Base-by-base conservation (phyloP, 2,888 invertebrate species). In the Rapana venosa region DNA sequence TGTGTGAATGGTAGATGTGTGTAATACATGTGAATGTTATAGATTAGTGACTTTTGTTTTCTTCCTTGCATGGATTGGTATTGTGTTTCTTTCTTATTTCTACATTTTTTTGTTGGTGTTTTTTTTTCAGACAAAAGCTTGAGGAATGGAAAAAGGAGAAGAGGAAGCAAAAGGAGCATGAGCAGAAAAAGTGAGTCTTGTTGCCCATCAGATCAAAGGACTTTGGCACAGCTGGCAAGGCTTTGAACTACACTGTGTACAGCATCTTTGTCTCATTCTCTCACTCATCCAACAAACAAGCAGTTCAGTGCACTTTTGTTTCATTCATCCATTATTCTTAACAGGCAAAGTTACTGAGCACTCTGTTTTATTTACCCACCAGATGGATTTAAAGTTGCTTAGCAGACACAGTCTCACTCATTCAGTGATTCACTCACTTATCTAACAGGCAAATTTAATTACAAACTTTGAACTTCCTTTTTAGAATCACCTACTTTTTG, bases 81-180 rank as follows among this genome's bases (percentile, higher is more conserved):
- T 74, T 13, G 15, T 79, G 32, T 79, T 32, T 35, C 15, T 79
- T 74, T 79, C n/a, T 74, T 26, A 74, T 30, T 74, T 74, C 5
- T n/a, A n/a, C 74, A 74, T 13, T 26, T 26, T 79, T 79, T 35
- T 79, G 47, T 47, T n/a, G 1, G 26, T 26, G 1, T 74, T 74
- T n/a, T 83, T 83, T 36, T 20, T 47, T 22, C 47, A 83, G 81
- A 83, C 61, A 86, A 66, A 61, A 66, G 22, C 86, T 86, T n/a
- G 66, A 86, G 26, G 32, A 86, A 22, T 86, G 86, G 86, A 86
- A 86, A 35, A 66, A 86, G 22, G 86, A 86, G 86, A 86, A 66
- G 47, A 66, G 66, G 26, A 61, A 86, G 86, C 61, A 86, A 20
- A 85, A 22, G 58, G 58, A 58, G 32, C 32, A 58, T 22, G 58